Evolutionary conservation across 2,113 vertebrate genomes (phyloP).

Genomic region (Mastomys natalensis): DNA sequence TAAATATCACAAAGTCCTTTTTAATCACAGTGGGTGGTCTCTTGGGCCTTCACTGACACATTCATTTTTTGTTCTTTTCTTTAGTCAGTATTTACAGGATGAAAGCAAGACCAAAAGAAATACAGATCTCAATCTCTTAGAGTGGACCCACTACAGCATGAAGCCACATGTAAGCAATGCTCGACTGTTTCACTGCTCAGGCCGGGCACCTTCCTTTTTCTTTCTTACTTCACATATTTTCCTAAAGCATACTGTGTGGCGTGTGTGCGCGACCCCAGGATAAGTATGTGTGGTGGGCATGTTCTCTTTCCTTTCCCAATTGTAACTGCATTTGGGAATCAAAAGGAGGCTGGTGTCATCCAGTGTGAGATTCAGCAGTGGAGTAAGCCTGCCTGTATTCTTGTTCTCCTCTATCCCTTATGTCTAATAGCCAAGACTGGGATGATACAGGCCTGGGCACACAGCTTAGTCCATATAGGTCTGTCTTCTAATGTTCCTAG

Average conservation of each 20-base stretch:
- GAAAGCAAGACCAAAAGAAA: constrained; percentile 93
- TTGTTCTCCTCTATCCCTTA: neutral
- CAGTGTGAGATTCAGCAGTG: neutral
- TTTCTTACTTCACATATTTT: neutral
- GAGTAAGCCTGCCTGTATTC: neutral
- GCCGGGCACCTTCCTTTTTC: neutral
- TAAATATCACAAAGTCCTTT: neutral
- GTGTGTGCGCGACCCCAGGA: neutral
- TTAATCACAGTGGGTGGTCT: neutral
- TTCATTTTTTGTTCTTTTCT: constrained; percentile 67
- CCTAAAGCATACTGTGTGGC: no score
- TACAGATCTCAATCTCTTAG: constrained; percentile 88
- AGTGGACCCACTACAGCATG: constrained; percentile 92
- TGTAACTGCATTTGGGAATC: constrained; percentile 1
- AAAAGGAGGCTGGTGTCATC: neutral
- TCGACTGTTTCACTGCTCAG: neutral
- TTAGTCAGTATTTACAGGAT: constrained; percentile 93
- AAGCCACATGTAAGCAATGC: constrained; percentile 87
- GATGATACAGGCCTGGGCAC: neutral
- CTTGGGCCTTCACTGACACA: neutral
- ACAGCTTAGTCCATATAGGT: neutral
- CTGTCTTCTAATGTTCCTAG: neutral
- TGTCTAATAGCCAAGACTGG: neutral
- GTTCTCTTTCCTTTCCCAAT: neutral
- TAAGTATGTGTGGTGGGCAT: neutral